Base-by-base conservation (phyloP, 2,113 vertebrate species). In the Campylomormyrus numenius region DNA sequence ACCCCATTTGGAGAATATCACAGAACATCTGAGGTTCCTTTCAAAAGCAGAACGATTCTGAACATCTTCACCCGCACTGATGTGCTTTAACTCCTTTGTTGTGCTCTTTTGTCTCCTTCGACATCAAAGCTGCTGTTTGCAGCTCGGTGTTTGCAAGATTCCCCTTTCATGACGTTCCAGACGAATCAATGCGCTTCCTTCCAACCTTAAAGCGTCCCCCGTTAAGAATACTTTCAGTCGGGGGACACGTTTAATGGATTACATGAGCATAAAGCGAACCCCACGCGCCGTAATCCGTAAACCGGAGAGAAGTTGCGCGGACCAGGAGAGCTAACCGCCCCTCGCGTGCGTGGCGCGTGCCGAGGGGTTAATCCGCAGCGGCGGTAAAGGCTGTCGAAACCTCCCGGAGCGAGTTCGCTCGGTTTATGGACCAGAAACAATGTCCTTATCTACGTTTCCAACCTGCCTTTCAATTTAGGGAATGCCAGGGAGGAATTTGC, bases 361-460 rank as follows among this genome's bases (percentile, higher is more conserved):
- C 6, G 77, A 80, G 46, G 88, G 70, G 66, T 89, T 89, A 89
- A 80, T 80, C 88, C 48, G 53, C 39, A 39, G 74, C 24, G 24
- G 24, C 24, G 21, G 83, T 13, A 85, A 88, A 88, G n/a, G 10
- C 62, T 52, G 56, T 52, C 24, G 89, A 88, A 87, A 31, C 48
- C 39, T 31, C 62, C 62, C 42, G 3, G 62, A 88, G 88, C 84
- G 46, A 31, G 50, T 3, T 66, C n/a, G 15, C 19, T 77, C 88
- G 53, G 80, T 85, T 88, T 62, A 53, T 56, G 66, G 85, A 39
- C 50, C 21, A 87, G 88, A 88, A 88, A 90, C 56, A 87, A 85
- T 49, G 52, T 88, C 58, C 90, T 92, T 92, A 91, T 92, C 91
- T 88, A 31, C 87, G 52, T 74, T 89, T 89, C 85, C 89, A 92